Conservation (phyloP, 2,888 invertebrate species). For the Apamea epomidion region DNA sequence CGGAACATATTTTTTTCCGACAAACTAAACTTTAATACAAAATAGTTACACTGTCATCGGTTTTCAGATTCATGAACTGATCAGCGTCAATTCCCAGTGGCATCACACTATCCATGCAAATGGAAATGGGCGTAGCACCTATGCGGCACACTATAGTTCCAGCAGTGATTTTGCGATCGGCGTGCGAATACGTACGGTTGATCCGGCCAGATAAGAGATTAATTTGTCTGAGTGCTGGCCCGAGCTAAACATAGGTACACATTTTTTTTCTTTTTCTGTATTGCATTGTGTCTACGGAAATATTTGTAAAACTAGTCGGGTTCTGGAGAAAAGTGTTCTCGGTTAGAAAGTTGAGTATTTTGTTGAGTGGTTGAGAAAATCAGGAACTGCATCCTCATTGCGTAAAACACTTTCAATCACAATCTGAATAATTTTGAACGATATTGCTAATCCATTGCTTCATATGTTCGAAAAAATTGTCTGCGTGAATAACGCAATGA, state of each 20-base stretch:
- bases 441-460: not conserved
- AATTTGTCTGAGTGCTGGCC: slow-evolving; percentile 79
- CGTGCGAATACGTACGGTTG: slow-evolving; percentile 73
- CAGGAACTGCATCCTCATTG: not conserved
- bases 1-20: not conserved
- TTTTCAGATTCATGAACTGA: slow-evolving; percentile 77
- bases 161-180: slow-evolving; percentile 74
- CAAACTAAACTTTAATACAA: slow-evolving; percentile 49
- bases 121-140: slow-evolving; percentile 74
- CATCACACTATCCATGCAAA: slow-evolving; percentile 76
- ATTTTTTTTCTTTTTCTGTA: slow-evolving; percentile 25
- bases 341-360: not conserved
- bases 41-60: slow-evolving; percentile 68
- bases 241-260: slow-evolving; percentile 60
- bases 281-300: slow-evolving; percentile 38
- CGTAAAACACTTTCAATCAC: not conserved
- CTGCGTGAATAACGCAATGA: not conserved
- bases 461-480: not conserved
- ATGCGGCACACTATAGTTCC: slow-evolving; percentile 69
- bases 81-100: slow-evolving; percentile 73
- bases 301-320: not conserved
- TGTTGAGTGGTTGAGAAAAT: not conserved
- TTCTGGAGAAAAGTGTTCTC: not conserved
- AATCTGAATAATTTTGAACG: not conserved
- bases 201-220: slow-evolving; percentile 77